Evolutionary conservation across 2,888 invertebrate genomes (phyloP).

Genomic region (Troglohyphantes excavatus): DNA sequence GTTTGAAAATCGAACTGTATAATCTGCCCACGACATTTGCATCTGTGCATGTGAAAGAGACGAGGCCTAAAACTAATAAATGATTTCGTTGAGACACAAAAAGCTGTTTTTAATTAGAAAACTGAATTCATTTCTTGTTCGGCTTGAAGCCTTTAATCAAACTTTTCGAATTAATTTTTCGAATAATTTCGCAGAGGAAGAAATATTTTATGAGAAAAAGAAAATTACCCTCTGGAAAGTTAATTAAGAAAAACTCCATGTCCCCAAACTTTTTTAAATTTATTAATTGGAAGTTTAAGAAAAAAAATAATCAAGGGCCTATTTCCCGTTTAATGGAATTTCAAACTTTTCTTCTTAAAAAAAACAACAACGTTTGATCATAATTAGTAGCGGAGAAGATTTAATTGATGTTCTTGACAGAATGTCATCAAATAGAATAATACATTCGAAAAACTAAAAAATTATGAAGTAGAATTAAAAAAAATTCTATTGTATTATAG

Average conservation of each 20-base stretch:
- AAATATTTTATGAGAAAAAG: background rate
- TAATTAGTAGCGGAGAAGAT: background rate
- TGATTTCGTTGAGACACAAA: background rate
- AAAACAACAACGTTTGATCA: background rate
- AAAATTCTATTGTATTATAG: too few species aligned
- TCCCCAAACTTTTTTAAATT: background rate
- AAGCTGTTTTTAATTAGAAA: slow-evolving; percentile 20
- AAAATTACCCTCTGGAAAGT: slow-evolving; percentile 13
- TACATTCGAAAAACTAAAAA: background rate
- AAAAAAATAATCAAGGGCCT: background rate
- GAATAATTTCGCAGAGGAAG: background rate
- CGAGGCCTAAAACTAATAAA: background rate
- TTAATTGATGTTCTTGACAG: background rate
- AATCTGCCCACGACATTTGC: background rate
- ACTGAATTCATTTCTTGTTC: background rate
- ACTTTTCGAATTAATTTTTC: background rate
- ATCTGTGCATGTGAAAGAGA: background rate
- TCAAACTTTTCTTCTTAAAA: background rate
- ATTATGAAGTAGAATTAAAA: background rate
- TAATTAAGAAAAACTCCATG: slow-evolving; percentile 15
- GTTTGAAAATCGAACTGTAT: too few species aligned
- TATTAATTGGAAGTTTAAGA: background rate
- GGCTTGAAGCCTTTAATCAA: background rate
- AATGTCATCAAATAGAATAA: background rate
- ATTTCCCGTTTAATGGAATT: background rate